Percentiles rank a stretch among this genome's conserved stretches.
These are phyloP conservation scores for Tinea trinotella DNA, from an alignment of 2,888 invertebrate species.

Conservation along the genomic window DNA sequence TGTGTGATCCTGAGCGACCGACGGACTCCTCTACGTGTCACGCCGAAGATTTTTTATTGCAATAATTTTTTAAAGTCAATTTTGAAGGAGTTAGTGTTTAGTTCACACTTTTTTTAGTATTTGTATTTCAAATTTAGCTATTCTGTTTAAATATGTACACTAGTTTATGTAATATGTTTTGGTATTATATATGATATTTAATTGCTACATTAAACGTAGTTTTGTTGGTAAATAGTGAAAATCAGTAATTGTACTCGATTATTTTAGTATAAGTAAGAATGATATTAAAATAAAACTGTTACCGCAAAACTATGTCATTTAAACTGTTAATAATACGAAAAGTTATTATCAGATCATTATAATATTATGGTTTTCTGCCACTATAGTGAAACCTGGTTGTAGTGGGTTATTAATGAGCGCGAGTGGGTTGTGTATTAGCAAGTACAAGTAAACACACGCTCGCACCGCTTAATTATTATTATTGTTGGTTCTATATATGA, in stretches of 20 bases:
- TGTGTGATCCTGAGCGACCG: slow-evolving; percentile 62
- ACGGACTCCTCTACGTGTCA: slow-evolving; percentile 25
- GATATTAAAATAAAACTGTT: background rate
- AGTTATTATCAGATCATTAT: no score
- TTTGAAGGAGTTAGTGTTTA: background rate
- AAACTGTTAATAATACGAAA: no score
- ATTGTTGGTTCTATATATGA: background rate
- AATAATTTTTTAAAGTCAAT: background rate
- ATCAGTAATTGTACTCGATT: background rate
- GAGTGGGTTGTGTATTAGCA: no score
- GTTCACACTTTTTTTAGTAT: background rate
- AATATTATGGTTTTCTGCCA: no score
- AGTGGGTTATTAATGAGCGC: no score
- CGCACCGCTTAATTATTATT: background rate
- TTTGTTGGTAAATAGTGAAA: background rate
- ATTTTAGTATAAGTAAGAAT: background rate
- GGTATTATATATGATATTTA: background rate
- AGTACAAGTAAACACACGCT: no score
- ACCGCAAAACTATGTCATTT: background rate
- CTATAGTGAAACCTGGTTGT: no score
- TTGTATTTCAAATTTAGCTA: background rate
- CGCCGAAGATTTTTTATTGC: background rate
- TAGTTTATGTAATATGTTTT: background rate
- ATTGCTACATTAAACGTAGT: background rate
- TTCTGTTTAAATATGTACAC: background rate